A percentile compares a stretch with the other conserved stretches of the same genome.
Conservation (phyloP, 2,797 vertebrate species). For the Pelodytes ibericus region DNA sequence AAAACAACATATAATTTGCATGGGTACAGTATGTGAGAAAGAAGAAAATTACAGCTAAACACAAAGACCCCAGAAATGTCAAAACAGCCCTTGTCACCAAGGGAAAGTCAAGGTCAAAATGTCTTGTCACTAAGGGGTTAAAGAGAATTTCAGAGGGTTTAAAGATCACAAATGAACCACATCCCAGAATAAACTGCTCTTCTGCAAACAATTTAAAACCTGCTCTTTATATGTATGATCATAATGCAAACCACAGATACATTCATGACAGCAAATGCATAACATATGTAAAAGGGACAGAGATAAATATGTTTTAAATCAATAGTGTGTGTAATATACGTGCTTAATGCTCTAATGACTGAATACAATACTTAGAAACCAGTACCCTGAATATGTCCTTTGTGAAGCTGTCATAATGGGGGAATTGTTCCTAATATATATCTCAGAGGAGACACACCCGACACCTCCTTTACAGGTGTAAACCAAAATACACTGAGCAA, state of each 20-base stretch:
- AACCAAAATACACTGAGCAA: constrained; percentile 9
- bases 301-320: not conserved
- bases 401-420: constrained; percentile 19
- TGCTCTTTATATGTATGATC: not conserved
- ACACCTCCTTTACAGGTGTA: constrained; percentile 31
- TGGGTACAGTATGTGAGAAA: too few relatives aligned
- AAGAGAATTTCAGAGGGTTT: not conserved
- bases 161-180: not conserved
- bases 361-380: not conserved
- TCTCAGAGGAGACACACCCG: constrained; percentile 19
- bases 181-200: not conserved
- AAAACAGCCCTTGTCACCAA: too few relatives aligned
- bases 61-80: too few relatives aligned
- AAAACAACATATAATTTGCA: too few relatives aligned
- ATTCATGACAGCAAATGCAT: not conserved
- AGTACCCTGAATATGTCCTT: not conserved
- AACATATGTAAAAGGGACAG: not conserved
- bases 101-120: too few relatives aligned
- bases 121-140: too few relatives aligned
- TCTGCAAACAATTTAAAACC: not conserved
- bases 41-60: too few relatives aligned
- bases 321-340: not conserved
- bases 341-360: constrained; percentile 4
- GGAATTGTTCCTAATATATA: not conserved
- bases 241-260: not conserved